A percentile compares a stretch with the other conserved stretches of the same genome.
These are phyloP conservation scores for Paelopatides confundens DNA, from an alignment of 53 echinoderm and acorn worm genomes.

Conservation along the genomic window DNA sequence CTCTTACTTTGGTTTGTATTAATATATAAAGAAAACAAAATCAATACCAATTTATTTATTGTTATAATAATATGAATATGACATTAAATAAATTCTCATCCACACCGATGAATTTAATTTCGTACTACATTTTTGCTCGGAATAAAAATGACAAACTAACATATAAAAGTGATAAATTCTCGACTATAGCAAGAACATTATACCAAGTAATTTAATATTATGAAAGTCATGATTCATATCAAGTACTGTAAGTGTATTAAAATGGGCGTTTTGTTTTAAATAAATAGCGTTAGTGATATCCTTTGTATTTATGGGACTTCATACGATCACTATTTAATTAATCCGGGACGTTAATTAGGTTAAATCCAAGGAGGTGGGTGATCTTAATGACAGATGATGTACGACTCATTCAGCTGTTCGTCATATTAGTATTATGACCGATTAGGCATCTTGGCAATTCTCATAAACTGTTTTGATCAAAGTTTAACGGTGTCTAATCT, in stretches of 20 bases:
- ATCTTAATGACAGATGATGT: background rate
- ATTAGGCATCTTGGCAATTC: too few relatives aligned
- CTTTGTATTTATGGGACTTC: background rate
- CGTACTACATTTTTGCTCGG: too few relatives aligned
- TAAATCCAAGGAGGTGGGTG: background rate
- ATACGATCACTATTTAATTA: background rate
- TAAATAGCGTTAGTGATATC: background rate
- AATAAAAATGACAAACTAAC: background rate
- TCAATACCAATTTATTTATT: too few relatives aligned
- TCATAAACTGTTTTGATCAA: too few relatives aligned
- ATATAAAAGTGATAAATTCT: background rate
- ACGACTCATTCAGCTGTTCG: too few relatives aligned
- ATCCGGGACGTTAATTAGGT: constrained; percentile 12
- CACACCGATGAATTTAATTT: too few relatives aligned
- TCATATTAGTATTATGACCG: too few relatives aligned
- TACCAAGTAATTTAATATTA: background rate
- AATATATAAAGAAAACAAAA: too few relatives aligned
- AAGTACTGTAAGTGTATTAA: background rate
- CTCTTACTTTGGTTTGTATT: too few relatives aligned
- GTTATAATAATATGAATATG: too few relatives aligned
- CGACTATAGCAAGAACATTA: background rate
- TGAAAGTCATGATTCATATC: background rate
- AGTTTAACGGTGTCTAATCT: too few relatives aligned
- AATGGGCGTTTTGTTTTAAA: background rate
- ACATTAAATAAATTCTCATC: too few relatives aligned